These are phyloP conservation scores for Drosophila putrida DNA, from an alignment of 2,888 invertebrate genomes.

Conservation along the genomic window DNA sequence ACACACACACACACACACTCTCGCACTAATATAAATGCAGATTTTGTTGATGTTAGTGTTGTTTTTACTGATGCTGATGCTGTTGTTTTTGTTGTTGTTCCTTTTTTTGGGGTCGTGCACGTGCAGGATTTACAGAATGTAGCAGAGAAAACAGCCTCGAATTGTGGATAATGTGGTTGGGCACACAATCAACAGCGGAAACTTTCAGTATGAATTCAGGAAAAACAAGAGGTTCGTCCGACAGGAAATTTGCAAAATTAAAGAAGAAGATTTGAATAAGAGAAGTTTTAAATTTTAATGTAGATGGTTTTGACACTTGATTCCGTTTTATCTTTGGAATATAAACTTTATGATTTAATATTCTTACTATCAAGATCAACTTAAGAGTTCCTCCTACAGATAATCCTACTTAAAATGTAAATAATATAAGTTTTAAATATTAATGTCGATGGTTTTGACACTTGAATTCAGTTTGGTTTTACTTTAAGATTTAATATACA, in stretches of 20 bases:
- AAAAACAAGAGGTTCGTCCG: constrained; percentile 7
- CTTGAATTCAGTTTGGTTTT: neutral
- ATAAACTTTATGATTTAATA: neutral
- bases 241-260: constrained; percentile 10
- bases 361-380: neutral
- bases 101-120: constrained; percentile 16
- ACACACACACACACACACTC: neutral
- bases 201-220: constrained; percentile 27
- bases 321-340: neutral
- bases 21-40: constrained; percentile 16
- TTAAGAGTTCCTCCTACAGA: too few relatives aligned
- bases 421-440: constrained; percentile 1
- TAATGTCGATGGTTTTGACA: neutral
- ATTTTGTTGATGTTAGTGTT: constrained; percentile 21
- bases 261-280: constrained; percentile 3
- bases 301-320: neutral
- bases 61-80: neutral
- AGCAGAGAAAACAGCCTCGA: constrained; percentile 25
- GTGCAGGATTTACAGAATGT: constrained; percentile 32
- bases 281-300: neutral
- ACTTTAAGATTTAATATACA: neutral
- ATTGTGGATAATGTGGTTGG: constrained; percentile 27
- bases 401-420: neutral
- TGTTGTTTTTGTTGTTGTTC: constrained; percentile 1
- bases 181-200: constrained; percentile 28